A percentile compares a stretch with the other conserved stretches of the same genome.
These are phyloP conservation scores for Araneus ventricosus DNA, from an alignment of 1,140 invertebrate species.

Conservation along the genomic window DNA sequence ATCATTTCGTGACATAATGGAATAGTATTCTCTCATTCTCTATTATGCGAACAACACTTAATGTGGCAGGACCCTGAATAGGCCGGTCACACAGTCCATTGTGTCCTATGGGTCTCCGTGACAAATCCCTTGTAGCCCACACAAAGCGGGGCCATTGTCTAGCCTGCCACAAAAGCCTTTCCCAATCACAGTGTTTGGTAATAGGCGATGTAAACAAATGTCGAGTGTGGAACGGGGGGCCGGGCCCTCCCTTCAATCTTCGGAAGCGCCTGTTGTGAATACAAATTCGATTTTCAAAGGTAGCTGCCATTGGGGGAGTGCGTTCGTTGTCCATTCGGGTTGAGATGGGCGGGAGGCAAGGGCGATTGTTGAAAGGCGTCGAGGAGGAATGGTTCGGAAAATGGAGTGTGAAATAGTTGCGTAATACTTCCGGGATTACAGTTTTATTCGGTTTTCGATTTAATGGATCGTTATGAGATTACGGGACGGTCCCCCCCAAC, in stretches of 20 bases:
- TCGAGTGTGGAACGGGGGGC: constrained; percentile 48
- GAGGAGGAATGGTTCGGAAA: constrained; percentile 13
- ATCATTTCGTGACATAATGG: constrained; percentile 49
- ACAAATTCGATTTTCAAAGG: constrained; percentile 68
- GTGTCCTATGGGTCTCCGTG: constrained; percentile 62
- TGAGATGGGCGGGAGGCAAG: not conserved
- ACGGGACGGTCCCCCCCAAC: not conserved
- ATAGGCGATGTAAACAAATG: constrained; percentile 76
- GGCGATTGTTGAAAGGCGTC: not conserved
- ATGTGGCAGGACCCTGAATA: constrained; percentile 70
- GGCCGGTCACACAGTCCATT: constrained; percentile 65
- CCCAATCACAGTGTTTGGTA: constrained; percentile 74
- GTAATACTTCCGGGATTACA: constrained; percentile 47
- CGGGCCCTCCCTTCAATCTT: constrained; percentile 1
- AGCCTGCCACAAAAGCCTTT: constrained; percentile 19
- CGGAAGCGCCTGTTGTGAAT: constrained; percentile 8
- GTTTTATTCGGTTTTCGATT: constrained; percentile 24
- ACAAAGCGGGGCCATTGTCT: constrained; percentile 63
- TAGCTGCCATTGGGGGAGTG: not conserved
- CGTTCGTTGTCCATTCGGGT: not conserved
- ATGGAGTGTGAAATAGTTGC: constrained; percentile 40
- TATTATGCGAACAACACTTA: constrained; percentile 71
- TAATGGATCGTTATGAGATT: not conserved
- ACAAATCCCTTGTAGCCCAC: constrained; percentile 66
- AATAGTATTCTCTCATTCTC: constrained; percentile 69